Base-by-base conservation (phyloP, 2,888 invertebrate genomes). In the Andricus curvator region DNA sequence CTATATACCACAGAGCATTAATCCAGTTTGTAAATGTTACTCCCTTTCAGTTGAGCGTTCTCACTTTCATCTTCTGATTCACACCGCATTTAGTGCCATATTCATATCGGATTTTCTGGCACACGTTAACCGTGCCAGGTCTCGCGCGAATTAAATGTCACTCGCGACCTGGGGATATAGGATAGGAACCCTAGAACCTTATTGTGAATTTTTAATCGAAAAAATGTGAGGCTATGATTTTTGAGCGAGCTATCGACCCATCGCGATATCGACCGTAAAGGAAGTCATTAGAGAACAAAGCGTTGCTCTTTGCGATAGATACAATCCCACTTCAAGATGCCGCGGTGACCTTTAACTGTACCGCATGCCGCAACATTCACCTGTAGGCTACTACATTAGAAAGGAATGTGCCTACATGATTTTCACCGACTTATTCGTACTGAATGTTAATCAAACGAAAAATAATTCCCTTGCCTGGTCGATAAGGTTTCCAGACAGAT, bases 321-420 rank as follows among this genome's bases (percentile, higher is more conserved):
- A 85, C 84, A 84, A 84, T 84, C 84, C 85, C 81, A 82, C 83
- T 81, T 83, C 84, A 84, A 88, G 89, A 89, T 89, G 88, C 88
- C 87, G 86, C 87, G 87, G 82, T 90, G 90, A 90, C 90, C 90
- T 90, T 90, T 90, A 90, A 90, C 90, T 90, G 90, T 90, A 90
- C 89, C 88, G 89, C 90, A 70, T 90, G 88, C 89, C 87, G 88
- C 87, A 89, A 89, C 87, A 89, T 83, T 87, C 88, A 86, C 86
- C 86, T 85, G 86, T 81, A 84, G 83, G 84, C 82, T 82, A 84
- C 80, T 81, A 83, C 85, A 85, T 86, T 86, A 86, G 86, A 86
- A 85, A 85, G 87, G 87, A 86, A 87, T 87, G 86, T 81, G 84
- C 79, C 83, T 84, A 82, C 84, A 85, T 84, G 84, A 84, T 85